phyloP scores from a whole-genome alignment of 1,140 invertebrate species.

The Oscheius sp. region DNA sequence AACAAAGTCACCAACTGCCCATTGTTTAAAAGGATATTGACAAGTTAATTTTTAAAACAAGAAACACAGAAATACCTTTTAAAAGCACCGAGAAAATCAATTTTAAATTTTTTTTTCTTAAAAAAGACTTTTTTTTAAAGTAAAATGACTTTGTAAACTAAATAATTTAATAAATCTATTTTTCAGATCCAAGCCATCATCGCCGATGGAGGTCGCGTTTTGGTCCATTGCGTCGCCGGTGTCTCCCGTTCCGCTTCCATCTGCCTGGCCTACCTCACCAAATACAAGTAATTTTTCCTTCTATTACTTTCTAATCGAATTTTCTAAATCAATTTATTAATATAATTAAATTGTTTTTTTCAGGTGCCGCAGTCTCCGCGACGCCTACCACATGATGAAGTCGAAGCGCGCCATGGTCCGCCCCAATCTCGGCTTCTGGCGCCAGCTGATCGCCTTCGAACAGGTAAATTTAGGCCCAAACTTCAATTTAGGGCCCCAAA shows the following conservation, averaged over 20 bases:
- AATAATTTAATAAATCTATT: background rate
- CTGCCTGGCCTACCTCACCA: conserved; percentile 82
- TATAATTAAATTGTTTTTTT: background rate
- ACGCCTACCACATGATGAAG: conserved; percentile 63
- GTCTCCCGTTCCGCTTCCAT: conserved; percentile 79
- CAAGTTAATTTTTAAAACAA: too few relatives aligned
- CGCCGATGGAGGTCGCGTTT: conserved; percentile 67
- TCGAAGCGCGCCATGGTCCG: conserved; percentile 73
- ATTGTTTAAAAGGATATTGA: too few relatives aligned
- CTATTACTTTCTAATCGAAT: background rate
- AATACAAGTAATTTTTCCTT: conserved; percentile 67
- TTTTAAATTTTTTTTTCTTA: too few relatives aligned
- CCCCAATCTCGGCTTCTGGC: conserved; percentile 85
- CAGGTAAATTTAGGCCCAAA: conserved; percentile 53
- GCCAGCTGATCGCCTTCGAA: conserved; percentile 77
- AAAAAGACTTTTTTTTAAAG: too few relatives aligned
- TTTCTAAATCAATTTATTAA: background rate
- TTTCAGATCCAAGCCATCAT: conserved; percentile 53
- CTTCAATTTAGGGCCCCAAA: too few relatives aligned
- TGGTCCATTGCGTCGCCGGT: conserved; percentile 86
- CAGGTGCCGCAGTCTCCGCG: conserved; percentile 70
- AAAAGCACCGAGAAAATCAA: too few relatives aligned
- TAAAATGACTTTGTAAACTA: background rate
- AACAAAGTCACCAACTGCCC: too few relatives aligned
- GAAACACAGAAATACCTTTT: too few relatives aligned